phyloP scores from a whole-genome alignment of 2,797 vertebrate genomes.

The Threskiornis aethiopicus region DNA sequence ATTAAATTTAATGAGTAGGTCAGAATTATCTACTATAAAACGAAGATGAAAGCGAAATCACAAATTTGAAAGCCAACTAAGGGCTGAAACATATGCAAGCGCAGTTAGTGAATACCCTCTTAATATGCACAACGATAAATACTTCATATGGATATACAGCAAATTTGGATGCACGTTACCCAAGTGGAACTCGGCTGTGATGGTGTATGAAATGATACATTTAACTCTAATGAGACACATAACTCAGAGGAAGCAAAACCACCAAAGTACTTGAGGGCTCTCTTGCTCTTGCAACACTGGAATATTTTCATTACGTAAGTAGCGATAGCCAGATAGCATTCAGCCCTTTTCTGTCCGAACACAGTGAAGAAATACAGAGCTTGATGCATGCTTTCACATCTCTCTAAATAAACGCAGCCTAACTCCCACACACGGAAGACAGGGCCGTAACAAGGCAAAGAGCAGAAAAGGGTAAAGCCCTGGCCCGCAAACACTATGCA shows the following conservation, averaged over 20 bases:
- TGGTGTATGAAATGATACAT: background rate
- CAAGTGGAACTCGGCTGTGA: background rate
- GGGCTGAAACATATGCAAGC: conserved; percentile 22
- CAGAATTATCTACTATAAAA: conserved; percentile 53
- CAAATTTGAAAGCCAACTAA: conserved; percentile 16
- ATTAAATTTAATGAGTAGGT: conserved; percentile 63
- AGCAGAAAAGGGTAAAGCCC: background rate
- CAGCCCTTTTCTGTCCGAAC: background rate
- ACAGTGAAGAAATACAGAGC: background rate
- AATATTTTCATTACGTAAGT: background rate
- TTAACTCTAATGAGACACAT: conserved; percentile 12
- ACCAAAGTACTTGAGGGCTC: background rate
- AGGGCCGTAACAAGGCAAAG: background rate
- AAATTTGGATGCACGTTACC: background rate
- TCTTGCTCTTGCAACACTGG: background rate
- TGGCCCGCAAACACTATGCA: accelerated
- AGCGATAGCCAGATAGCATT: background rate
- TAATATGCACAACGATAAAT: conserved; percentile 24
- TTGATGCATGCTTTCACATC: background rate
- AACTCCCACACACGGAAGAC: background rate
- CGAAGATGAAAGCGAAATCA: conserved; percentile 36
- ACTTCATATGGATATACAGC: background rate
- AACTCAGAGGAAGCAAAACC: background rate
- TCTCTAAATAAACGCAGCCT: background rate
- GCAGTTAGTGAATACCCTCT: background rate